Conservation (phyloP, 92 coral and sea anemone genomes). For the Galaxea fascicularis region DNA sequence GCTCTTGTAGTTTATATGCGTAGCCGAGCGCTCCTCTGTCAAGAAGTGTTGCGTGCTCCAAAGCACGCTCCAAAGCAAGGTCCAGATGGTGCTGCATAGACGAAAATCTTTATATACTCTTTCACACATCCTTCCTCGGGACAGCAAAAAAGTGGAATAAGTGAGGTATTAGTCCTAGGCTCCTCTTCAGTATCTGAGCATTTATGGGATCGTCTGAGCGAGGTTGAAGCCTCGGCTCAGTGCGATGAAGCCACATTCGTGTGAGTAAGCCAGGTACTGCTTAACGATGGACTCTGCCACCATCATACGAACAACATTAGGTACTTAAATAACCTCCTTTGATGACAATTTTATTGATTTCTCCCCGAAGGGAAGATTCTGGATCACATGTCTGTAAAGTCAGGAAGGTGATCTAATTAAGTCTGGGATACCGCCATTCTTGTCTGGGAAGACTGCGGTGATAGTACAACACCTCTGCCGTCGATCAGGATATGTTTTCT, state of each 20-base stretch:
- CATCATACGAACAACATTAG: too few relatives aligned
- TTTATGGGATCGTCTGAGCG: too few relatives aligned
- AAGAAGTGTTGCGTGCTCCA: conserved; percentile 73
- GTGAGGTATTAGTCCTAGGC: conserved; percentile 43
- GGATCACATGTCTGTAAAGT: conserved; percentile 65
- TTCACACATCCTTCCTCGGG: conserved; percentile 79
- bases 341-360: conserved; percentile 56
- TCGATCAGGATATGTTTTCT: conserved; percentile 54
- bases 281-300: too few relatives aligned
- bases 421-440: too few relatives aligned
- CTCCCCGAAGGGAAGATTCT: conserved; percentile 70
- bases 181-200: too few relatives aligned
- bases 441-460: too few relatives aligned
- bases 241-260: too few relatives aligned
- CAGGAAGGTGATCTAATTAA: conserved; percentile 61
- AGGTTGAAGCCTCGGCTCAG: too few relatives aligned
- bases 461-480: too few relatives aligned
- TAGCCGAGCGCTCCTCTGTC: conserved; percentile 71
- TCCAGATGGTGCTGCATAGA: conserved; percentile 75
- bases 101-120: conserved; percentile 64
- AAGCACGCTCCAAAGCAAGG: conserved; percentile 63
- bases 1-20: conserved; percentile 59
- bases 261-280: too few relatives aligned
- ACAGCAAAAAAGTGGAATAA: conserved; percentile 51
- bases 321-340: conserved; percentile 60